phyloP scores from a whole-genome alignment of 2,888 invertebrate species.

The Osmoderma eremita region DNA sequence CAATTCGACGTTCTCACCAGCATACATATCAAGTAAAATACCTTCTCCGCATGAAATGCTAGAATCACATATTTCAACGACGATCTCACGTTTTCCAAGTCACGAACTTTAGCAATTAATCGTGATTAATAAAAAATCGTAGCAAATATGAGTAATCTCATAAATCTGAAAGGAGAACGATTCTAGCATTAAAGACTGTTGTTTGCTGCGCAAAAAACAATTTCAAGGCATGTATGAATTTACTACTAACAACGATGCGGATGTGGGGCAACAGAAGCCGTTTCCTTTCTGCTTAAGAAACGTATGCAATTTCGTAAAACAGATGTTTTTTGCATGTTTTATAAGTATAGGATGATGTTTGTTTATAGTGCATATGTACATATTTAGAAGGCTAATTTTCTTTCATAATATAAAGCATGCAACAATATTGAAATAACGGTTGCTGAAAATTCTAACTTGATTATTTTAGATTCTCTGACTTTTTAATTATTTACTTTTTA shows the following conservation, averaged over 20 bases:
- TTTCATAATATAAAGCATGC: too few species aligned
- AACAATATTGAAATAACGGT: too few species aligned
- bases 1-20: too few species aligned
- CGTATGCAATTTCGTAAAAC: conserved; percentile 29
- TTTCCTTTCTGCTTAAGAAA: conserved; percentile 18
- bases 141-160: not conserved
- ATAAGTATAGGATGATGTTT: too few species aligned
- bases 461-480: too few species aligned
- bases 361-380: too few species aligned
- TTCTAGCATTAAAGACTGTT: too few species aligned
- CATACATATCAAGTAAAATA: too few species aligned
- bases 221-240: not conserved
- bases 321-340: conserved; percentile 2
- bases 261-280: conserved; percentile 25
- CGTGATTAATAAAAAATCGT: not conserved
- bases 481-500: too few species aligned
- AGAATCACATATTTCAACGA: not conserved
- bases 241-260: not conserved
- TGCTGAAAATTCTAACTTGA: too few species aligned
- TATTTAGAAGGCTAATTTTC: too few species aligned
- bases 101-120: not conserved
- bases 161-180: not conserved
- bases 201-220: not conserved
- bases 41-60: too few species aligned
- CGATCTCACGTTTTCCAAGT: not conserved